Conservation (phyloP, 2,113 vertebrate species). For the Rhinoderma darwinii region DNA sequence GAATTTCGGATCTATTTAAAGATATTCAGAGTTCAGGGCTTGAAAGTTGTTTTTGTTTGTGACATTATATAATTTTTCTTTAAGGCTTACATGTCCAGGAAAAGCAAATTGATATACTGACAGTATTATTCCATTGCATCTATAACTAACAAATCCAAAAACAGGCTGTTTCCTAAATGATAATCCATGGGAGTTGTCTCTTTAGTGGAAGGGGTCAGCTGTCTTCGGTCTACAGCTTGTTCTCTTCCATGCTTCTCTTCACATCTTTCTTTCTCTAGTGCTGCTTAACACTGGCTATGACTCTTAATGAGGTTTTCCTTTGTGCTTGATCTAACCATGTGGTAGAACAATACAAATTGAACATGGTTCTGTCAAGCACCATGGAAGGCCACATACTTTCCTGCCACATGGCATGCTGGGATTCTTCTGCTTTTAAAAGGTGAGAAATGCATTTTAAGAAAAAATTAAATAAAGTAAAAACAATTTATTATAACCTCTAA, state of each 20-base stretch:
- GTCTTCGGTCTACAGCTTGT: conserved; percentile 78
- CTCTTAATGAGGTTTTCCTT: conserved; percentile 96
- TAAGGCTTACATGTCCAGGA: neutral
- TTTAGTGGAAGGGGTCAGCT: conserved; percentile 72
- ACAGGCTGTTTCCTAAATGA: conserved; percentile 64
- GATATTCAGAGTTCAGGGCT: neutral
- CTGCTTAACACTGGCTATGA: conserved; percentile 85
- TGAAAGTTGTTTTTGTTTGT: conserved; percentile 3
- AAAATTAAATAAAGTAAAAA: neutral
- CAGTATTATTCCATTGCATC: neutral
- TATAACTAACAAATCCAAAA: conserved; percentile 69
- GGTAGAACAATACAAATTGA: conserved; percentile 97
- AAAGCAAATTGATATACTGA: neutral
- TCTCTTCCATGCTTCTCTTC: conserved; percentile 83
- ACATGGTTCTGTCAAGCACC: conserved; percentile 99
- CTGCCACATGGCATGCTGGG: conserved; percentile 88
- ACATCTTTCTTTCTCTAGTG: conserved; percentile 84
- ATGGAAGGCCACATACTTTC: conserved; percentile 95
- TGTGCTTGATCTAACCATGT: conserved; percentile 99
- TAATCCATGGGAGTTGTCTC: conserved; percentile 66
- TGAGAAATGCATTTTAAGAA: conserved; percentile 65
- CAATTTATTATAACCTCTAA: neutral
- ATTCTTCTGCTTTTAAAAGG: conserved; percentile 78
- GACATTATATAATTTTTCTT: neutral
- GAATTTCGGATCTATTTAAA: too few relatives aligned